Conservation (phyloP, 1,140 invertebrate genomes). For the Lordiphosa mommai region DNA sequence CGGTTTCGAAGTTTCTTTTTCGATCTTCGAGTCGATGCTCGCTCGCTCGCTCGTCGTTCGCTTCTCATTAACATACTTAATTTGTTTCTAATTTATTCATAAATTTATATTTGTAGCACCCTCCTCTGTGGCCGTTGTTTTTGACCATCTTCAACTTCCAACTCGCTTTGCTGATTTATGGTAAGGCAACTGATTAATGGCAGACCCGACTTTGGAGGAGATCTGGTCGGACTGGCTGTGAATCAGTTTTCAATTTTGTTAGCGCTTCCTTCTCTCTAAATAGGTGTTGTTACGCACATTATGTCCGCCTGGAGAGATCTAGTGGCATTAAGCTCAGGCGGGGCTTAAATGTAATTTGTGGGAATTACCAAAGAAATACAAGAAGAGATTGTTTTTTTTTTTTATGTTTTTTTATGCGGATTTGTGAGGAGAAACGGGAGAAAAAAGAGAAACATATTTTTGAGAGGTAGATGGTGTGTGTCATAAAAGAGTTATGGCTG, state of each 20-base stretch:
- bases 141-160: conserved; percentile 20
- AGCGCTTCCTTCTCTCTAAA: conserved; percentile 31
- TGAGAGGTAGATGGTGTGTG: too few species aligned
- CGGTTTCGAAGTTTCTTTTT: conserved; percentile 3
- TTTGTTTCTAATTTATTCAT: conserved; percentile 77
- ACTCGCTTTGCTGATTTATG: conserved; percentile 56
- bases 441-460: too few species aligned
- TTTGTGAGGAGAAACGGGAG: too few species aligned
- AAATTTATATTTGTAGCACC: conserved; percentile 76
- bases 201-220: conserved; percentile 30
- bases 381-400: not conserved
- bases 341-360: conserved; percentile 58
- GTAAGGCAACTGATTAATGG: conserved; percentile 61
- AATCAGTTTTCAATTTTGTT: conserved; percentile 42
- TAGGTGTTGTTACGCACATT: conserved; percentile 75
- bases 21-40: conserved; percentile 12
- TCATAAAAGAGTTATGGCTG: too few species aligned
- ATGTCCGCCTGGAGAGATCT: conserved; percentile 18
- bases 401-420: too few species aligned
- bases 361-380: conserved; percentile 36
- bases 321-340: conserved; percentile 23
- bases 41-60: conserved; percentile 2
- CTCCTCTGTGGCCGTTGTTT: conserved; percentile 31
- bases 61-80: conserved; percentile 74
- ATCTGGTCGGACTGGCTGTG: conserved; percentile 46